phyloP scores from a whole-genome alignment of 2,113 vertebrate species.

The Ornithorhynchus anatinus region DNA sequence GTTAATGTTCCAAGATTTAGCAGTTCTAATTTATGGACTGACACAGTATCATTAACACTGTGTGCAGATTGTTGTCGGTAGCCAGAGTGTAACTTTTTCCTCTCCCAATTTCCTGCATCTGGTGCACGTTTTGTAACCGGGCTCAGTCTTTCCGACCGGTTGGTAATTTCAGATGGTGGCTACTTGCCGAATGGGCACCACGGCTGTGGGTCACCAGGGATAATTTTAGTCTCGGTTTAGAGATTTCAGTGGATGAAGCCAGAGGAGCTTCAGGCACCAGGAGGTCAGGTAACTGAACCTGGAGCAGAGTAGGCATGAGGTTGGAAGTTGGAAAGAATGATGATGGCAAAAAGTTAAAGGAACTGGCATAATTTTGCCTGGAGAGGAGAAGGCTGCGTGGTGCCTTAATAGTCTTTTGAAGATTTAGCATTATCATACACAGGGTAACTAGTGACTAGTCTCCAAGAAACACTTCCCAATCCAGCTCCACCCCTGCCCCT shows the following conservation, averaged over 20 bases:
- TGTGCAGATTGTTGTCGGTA: constrained; percentile 26
- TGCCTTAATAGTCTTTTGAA: no score
- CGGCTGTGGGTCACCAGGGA: constrained; percentile 1
- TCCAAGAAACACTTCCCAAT: no score
- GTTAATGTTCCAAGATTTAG: constrained; percentile 49
- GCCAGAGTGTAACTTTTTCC: constrained; percentile 15
- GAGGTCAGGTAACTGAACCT: constrained; percentile 11
- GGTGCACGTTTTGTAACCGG: constrained; percentile 39
- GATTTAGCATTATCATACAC: no score
- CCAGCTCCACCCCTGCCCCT: no score
- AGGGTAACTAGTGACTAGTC: no score
- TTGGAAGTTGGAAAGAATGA: not conserved
- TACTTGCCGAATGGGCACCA: constrained; percentile 19
- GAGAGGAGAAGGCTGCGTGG: no score
- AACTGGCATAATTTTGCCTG: no score
- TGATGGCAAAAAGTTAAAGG: no score
- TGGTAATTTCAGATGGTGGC: constrained; percentile 23
- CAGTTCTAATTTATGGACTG: constrained; percentile 31
- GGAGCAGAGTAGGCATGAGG: not conserved
- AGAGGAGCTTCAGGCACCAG: constrained; percentile 18
- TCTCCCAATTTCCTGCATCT: constrained; percentile 10
- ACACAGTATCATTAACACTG: constrained; percentile 31
- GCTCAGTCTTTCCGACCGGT: constrained; percentile 15
- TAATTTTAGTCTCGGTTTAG: constrained; percentile 29
- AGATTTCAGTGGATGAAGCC: constrained; percentile 8